phyloP scores from a whole-genome alignment of 2,797 vertebrate species.

The Lacerta agilis region DNA sequence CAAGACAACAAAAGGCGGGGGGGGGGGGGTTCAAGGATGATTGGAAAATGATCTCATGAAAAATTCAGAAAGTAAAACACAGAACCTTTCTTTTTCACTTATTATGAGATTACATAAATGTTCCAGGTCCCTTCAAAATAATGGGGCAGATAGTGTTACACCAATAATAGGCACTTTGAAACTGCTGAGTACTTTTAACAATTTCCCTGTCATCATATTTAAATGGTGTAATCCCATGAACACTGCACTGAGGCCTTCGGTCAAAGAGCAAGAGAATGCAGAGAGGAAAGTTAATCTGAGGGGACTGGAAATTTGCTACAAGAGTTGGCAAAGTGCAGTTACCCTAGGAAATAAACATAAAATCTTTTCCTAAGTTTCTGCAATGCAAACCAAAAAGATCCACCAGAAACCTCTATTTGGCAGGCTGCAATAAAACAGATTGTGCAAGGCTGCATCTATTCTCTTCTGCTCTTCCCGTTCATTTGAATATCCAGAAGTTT shows the following conservation, averaged over 20 bases:
- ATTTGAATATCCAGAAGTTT: not conserved
- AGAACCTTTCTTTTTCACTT: conserved; percentile 46
- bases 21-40: conserved; percentile 15
- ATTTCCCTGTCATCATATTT: conserved; percentile 29
- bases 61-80: conserved; percentile 42
- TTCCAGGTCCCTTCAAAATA: conserved; percentile 49
- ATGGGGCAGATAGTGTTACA: not conserved
- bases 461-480: not conserved
- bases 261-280: not conserved
- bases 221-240: not conserved
- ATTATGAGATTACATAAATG: conserved; percentile 32
- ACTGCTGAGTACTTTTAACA: conserved; percentile 55
- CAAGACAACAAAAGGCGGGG: not conserved
- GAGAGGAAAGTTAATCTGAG: not conserved
- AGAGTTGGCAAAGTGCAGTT: conserved; percentile 34
- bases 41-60: conserved; percentile 20
- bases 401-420: not conserved
- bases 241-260: not conserved
- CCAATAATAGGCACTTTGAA: conserved; percentile 52
- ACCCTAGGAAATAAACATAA: not conserved
- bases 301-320: not conserved
- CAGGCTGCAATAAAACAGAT: not conserved
- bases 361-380: not conserved
- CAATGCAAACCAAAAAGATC: not conserved
- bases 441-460: not conserved